Percentiles rank a stretch among this genome's conserved stretches.
These are phyloP conservation scores for Hypsibius dujardini DNA, from an alignment of 1,140 invertebrate genomes.

Conservation along the genomic window DNA sequence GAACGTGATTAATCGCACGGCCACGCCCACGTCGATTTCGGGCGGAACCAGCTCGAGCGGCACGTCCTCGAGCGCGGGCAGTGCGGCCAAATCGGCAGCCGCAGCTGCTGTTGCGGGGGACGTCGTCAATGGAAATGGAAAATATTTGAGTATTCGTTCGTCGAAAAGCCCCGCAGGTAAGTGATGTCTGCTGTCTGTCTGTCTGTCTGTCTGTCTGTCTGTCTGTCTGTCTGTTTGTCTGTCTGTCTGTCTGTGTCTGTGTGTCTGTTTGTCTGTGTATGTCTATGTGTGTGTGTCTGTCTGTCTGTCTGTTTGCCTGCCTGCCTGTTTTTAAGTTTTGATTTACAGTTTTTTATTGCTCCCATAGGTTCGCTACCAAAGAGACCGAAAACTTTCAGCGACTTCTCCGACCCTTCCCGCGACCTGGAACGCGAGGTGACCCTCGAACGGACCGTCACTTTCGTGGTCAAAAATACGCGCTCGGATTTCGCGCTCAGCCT, in stretches of 20 bases:
- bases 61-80: background rate
- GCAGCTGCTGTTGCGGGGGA: background rate
- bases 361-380: background rate
- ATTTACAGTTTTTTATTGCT: too few species aligned
- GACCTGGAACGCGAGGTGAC: background rate
- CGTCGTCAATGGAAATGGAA: background rate
- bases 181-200: too few species aligned
- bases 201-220: too few species aligned
- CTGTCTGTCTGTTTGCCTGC: too few species aligned
- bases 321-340: too few species aligned
- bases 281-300: too few species aligned
- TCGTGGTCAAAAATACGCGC: background rate
- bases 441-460: background rate
- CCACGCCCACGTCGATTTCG: conserved; percentile 8
- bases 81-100: background rate
- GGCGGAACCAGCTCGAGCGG: background rate
- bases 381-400: background rate
- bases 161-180: conserved; percentile 12
- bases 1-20: conserved; percentile 7
- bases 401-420: background rate
- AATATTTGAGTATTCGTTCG: conserved; percentile 1
- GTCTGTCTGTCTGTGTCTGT: too few species aligned
- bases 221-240: background rate
- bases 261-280: too few species aligned
- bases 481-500: conserved; percentile 8